Percentiles rank a stretch among this genome's conserved stretches.
These are phyloP conservation scores for Regulus satrapa DNA, from an alignment of 2,113 vertebrate genomes.

Conservation along the genomic window DNA sequence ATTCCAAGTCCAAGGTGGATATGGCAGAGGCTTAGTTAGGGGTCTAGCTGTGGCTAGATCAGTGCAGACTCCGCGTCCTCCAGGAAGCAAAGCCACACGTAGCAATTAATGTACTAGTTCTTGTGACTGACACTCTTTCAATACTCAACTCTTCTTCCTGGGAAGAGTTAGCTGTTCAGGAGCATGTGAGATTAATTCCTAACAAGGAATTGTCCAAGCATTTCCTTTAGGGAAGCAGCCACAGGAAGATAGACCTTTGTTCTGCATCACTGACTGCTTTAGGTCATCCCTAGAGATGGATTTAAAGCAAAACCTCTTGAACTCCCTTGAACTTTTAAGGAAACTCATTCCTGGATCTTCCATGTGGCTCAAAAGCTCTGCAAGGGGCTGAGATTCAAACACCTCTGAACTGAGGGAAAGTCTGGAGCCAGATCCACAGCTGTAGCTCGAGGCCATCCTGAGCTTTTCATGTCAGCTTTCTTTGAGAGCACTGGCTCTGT, in stretches of 20 bases:
- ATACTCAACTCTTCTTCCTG: neutral
- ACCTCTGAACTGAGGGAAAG: conserved; percentile 26
- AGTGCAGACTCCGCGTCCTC: neutral
- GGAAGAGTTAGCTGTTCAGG: neutral
- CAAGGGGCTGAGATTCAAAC: conserved; percentile 39
- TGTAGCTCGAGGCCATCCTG: conserved; percentile 28
- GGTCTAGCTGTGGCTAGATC: neutral
- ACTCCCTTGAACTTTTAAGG: conserved; percentile 56
- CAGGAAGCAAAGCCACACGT: neutral
- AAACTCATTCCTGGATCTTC: conserved; percentile 46
- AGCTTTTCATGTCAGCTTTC: conserved; percentile 42
- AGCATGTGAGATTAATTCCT: conserved; percentile 21
- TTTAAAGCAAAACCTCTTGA: conserved; percentile 53
- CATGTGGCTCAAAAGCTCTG: conserved; percentile 32
- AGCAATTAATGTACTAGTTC: neutral
- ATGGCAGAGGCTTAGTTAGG: neutral
- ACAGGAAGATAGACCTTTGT: conserved; percentile 4
- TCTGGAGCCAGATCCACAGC: conserved; percentile 38
- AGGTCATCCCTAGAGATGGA: conserved; percentile 36
- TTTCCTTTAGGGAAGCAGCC: conserved; percentile 7
- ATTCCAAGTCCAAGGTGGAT: neutral
- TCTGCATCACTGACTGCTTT: conserved; percentile 28
- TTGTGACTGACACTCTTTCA: neutral
- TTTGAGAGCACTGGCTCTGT: neutral
- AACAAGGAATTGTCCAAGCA: neutral